phyloP scores from a whole-genome alignment of 2,113 vertebrate genomes.

The Istiophorus platypterus region DNA sequence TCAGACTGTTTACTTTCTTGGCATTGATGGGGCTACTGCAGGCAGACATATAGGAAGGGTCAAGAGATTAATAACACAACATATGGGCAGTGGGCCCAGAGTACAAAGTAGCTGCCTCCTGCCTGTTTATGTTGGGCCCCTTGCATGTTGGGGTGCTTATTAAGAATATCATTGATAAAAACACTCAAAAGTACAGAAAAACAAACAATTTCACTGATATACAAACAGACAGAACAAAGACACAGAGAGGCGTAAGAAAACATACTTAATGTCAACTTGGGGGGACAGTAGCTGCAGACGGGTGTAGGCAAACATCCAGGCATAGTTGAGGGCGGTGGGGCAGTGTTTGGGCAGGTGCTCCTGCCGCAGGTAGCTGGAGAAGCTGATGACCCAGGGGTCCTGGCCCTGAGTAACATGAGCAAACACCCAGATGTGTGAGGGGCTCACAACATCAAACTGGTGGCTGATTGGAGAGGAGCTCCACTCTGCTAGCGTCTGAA shows the following conservation, averaged over 20 bases:
- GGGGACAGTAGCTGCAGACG: constrained; percentile 96
- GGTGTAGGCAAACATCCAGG: constrained; percentile 97
- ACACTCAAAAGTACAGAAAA: not conserved
- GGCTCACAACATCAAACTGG: constrained; percentile 98
- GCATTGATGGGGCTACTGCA: constrained; percentile 97
- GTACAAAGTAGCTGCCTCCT: not conserved
- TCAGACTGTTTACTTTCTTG: constrained; percentile 95
- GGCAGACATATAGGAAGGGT: constrained; percentile 1
- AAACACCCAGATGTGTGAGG: constrained; percentile 99
- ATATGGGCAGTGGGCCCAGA: not conserved
- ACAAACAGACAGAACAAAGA: not conserved
- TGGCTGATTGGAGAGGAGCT: constrained; percentile 98
- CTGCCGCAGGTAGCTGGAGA: constrained; percentile 98
- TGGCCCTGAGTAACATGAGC: constrained; percentile 98
- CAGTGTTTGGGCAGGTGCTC: constrained; percentile 97
- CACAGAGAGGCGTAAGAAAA: constrained; percentile 17
- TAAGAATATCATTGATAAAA: too few species aligned
- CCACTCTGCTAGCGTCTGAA: constrained; percentile 96
- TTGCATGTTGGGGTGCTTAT: too few species aligned
- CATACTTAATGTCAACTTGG: constrained; percentile 98
- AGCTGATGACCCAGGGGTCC: constrained; percentile 99
- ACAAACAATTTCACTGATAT: not conserved
- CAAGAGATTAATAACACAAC: not conserved
- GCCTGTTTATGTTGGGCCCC: too few species aligned
- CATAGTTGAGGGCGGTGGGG: constrained; percentile 94